A percentile compares a stretch with the other conserved stretches of the same genome.
phyloP scores from a whole-genome alignment of 1,140 invertebrate species.

The Monochamus saltuarius region DNA sequence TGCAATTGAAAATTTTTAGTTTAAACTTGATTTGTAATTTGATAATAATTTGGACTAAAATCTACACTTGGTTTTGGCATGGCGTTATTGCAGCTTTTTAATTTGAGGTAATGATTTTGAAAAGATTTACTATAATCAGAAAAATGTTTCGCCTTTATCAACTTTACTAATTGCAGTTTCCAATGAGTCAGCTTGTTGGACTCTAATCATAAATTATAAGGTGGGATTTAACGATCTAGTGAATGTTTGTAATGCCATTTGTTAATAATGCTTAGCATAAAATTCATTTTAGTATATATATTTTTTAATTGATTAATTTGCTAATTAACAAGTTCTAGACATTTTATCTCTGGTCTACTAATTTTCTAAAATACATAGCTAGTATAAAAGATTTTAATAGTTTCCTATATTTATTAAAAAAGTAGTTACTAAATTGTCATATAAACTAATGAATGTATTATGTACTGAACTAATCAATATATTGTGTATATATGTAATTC shows the following conservation, averaged over 20 bases:
- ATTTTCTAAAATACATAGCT: conserved; percentile 26
- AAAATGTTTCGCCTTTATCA: conserved; percentile 22
- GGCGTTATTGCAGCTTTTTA: neutral
- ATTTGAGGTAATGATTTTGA: neutral
- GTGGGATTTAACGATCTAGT: neutral
- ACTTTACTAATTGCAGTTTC: no score
- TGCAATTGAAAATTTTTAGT: no score
- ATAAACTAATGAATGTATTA: conserved; percentile 20
- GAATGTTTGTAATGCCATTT: no score
- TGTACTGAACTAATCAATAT: no score
- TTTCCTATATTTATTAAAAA: conserved; percentile 1
- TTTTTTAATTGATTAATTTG: conserved; percentile 8
- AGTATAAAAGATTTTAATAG: conserved; percentile 13
- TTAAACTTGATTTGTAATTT: conserved; percentile 1
- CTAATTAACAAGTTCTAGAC: conserved; percentile 4
- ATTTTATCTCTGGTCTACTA: conserved; percentile 18
- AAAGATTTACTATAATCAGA: conserved; percentile 2
- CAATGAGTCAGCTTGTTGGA: conserved; percentile 2
- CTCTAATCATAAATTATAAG: conserved; percentile 6
- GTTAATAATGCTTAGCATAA: no score
- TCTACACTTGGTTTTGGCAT: neutral
- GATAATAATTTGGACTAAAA: neutral
- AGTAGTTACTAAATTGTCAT: conserved; percentile 15
- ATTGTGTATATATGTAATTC: no score
- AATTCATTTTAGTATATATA: neutral